A percentile compares a stretch with the other conserved stretches of the same genome.
phyloP scores from a whole-genome alignment of 2,113 vertebrate genomes.

The Damaliscus lunatus region DNA sequence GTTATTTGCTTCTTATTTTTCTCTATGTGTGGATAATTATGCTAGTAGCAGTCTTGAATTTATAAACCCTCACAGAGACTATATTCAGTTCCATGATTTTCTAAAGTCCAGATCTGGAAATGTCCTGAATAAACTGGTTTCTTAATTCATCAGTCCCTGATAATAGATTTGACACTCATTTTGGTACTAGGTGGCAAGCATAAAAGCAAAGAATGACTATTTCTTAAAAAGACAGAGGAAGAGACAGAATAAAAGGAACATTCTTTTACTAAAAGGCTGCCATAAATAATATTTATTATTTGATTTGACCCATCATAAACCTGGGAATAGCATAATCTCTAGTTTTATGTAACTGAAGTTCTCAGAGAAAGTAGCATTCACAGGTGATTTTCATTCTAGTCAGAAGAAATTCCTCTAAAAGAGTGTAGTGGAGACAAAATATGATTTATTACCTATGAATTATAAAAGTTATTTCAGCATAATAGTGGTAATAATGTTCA shows the following conservation, averaged over 20 bases:
- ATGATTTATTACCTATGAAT: neutral
- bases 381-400: neutral
- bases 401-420: neutral
- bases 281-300: slow-evolving; percentile 1
- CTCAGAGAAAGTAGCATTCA: neutral
- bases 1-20: neutral
- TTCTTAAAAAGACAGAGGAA: neutral
- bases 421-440: neutral
- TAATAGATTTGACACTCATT: neutral
- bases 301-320: neutral
- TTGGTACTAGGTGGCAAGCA: neutral
- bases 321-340: neutral
- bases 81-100: neutral
- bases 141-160: neutral
- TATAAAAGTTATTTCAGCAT: neutral
- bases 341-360: neutral
- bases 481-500: neutral
- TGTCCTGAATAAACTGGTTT: neutral
- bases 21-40: neutral
- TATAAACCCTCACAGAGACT: neutral
- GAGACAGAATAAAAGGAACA: neutral
- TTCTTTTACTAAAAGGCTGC: neutral
- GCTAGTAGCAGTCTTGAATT: neutral
- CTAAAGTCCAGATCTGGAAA: neutral
- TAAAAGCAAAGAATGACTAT: neutral